phyloP scores from a whole-genome alignment of 2,797 vertebrate species.

The Oceanodroma leucorhoa region DNA sequence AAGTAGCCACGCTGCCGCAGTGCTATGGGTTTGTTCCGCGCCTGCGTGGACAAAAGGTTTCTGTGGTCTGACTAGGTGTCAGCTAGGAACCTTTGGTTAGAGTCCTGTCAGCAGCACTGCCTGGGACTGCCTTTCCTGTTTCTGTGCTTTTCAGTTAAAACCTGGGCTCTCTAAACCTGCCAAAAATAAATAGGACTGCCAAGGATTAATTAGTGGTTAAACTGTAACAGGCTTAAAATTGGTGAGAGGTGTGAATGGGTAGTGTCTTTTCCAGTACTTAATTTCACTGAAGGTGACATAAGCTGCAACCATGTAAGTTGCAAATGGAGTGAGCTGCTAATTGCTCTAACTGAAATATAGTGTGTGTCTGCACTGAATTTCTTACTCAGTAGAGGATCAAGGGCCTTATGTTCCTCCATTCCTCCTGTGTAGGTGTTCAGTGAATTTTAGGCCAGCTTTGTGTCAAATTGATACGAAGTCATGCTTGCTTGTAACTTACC shows the following conservation, averaged over 20 bases:
- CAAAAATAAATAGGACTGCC: background rate
- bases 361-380: background rate
- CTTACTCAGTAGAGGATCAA: background rate
- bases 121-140: background rate
- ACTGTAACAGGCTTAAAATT: background rate
- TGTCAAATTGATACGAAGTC: background rate
- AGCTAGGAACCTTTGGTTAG: background rate
- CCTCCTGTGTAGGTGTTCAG: background rate
- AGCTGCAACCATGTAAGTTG: background rate
- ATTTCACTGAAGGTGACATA: background rate
- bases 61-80: background rate
- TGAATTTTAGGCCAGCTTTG: background rate
- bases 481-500: background rate
- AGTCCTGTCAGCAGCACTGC: background rate
- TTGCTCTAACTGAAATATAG: background rate
- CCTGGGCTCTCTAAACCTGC: background rate
- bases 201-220: background rate
- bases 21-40: accelerated
- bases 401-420: background rate
- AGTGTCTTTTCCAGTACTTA: background rate
- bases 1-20: background rate
- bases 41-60: accelerated
- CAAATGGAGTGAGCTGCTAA: background rate
- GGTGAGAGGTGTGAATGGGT: background rate
- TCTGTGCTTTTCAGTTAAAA: background rate